phyloP scores from a whole-genome alignment of 2,888 invertebrate genomes.

The Apomyelois bistriatella region DNA sequence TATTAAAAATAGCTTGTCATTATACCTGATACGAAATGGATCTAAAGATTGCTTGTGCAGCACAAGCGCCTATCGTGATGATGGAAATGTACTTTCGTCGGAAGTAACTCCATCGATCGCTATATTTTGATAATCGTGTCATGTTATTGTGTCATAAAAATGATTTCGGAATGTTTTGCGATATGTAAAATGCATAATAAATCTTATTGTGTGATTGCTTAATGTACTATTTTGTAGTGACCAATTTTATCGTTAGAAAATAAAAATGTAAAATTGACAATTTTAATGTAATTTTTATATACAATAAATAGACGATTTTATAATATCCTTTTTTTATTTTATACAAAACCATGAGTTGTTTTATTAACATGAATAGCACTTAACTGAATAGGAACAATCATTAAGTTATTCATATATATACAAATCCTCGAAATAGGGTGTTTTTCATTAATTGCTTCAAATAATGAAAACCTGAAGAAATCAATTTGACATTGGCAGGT shows the following conservation, averaged over 20 bases:
- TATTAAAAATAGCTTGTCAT: background rate
- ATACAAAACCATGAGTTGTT: slow-evolving; percentile 1
- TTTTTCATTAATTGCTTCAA: too few species aligned
- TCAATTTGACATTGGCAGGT: too few species aligned
- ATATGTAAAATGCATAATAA: slow-evolving; percentile 61
- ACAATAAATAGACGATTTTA: slow-evolving; percentile 80
- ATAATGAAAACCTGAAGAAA: too few species aligned
- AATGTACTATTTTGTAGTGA: slow-evolving; percentile 78
- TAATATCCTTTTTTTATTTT: slow-evolving; percentile 52
- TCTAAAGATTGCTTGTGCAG: background rate
- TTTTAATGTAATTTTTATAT: slow-evolving; percentile 80
- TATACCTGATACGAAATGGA: too few species aligned
- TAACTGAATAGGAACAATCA: too few species aligned
- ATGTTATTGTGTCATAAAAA: slow-evolving; percentile 35
- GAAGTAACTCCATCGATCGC: too few species aligned
- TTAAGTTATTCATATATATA: too few species aligned
- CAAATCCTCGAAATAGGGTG: too few species aligned
- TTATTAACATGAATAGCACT: too few species aligned
- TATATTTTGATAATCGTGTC: slow-evolving; percentile 25
- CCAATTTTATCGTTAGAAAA: slow-evolving; percentile 74
- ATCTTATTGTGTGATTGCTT: slow-evolving; percentile 69
- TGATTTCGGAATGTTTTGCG: slow-evolving; percentile 53
- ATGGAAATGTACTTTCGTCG: too few species aligned
- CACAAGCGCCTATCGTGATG: background rate
- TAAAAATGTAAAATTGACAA: slow-evolving; percentile 76